phyloP scores from a whole-genome alignment of 2,113 vertebrate species.

The Urocolius indicus region DNA sequence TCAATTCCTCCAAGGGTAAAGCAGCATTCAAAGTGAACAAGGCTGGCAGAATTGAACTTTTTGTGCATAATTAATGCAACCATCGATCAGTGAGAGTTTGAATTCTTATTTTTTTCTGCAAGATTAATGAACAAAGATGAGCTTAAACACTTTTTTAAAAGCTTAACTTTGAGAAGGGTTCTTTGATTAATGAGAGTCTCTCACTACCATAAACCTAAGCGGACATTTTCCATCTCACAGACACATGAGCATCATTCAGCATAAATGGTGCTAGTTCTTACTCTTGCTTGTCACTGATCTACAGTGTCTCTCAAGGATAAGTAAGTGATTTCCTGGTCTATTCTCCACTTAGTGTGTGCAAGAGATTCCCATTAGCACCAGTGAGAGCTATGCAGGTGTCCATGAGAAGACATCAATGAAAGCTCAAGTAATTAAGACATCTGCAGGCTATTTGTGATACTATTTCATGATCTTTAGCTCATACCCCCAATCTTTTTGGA shows the following conservation, averaged over 20 bases:
- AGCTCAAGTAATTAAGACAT: not conserved
- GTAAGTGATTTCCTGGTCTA: not conserved
- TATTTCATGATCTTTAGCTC: not conserved
- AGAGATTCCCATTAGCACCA: not conserved
- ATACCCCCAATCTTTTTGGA: not conserved
- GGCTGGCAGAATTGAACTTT: not conserved
- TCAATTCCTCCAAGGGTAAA: slow-evolving; percentile 35
- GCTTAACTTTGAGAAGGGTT: not conserved
- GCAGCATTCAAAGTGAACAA: not conserved
- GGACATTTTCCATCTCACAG: not conserved
- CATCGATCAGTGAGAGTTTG: slow-evolving; percentile 3
- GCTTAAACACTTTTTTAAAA: not conserved
- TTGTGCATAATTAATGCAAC: slow-evolving; percentile 53
- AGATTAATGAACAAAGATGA: not conserved
- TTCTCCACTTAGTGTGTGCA: not conserved
- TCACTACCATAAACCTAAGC: not conserved
- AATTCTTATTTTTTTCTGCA: not conserved
- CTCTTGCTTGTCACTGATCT: not conserved
- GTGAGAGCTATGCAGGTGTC: not conserved
- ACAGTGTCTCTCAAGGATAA: not conserved
- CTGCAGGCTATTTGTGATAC: not conserved
- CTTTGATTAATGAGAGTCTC: not conserved
- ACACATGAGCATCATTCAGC: not conserved
- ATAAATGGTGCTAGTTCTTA: not conserved
- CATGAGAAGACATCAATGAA: not conserved